Evolutionary conservation across 2,113 vertebrate species (phyloP).

Genomic region (Nibea coibor): DNA sequence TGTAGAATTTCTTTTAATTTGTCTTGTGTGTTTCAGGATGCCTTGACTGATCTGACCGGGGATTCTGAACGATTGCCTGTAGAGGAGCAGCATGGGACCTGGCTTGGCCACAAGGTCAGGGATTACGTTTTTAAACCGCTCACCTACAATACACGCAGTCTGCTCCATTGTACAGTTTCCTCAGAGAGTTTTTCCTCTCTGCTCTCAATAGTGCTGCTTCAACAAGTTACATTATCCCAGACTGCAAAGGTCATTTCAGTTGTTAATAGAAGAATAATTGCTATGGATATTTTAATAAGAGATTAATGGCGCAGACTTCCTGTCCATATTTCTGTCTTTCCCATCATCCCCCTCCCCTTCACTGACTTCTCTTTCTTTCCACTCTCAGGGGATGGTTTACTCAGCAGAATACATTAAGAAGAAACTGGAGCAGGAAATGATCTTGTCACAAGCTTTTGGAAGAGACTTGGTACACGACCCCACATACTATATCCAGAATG

Average conservation of each 20-base stretch:
- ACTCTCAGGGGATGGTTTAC: constrained; percentile 95
- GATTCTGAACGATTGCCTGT: constrained; percentile 97
- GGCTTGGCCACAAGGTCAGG: constrained; percentile 97
- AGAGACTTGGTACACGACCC: constrained; percentile 90
- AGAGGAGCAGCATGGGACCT: constrained; percentile 95
- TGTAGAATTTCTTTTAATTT: constrained; percentile 3
- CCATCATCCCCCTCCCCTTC: not conserved
- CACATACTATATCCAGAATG: constrained; percentile 24
- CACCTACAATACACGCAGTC: not conserved
- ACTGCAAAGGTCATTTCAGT: constrained; percentile 34
- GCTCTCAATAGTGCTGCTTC: not conserved
- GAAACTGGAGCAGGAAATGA: constrained; percentile 99
- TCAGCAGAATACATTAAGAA: constrained; percentile 99
- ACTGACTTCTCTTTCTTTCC: constrained; percentile 27
- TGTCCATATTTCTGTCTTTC: constrained; percentile 33
- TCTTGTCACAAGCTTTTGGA: constrained; percentile 97
- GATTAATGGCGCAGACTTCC: constrained; percentile 41
- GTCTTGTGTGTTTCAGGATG: constrained; percentile 86
- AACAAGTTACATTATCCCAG: constrained; percentile 19
- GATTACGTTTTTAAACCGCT: not conserved
- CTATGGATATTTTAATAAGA: constrained; percentile 39
- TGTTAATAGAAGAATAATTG: constrained; percentile 39
- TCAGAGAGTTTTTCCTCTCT: constrained; percentile 18
- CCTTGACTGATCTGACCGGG: constrained; percentile 95
- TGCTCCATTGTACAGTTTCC: not conserved